A percentile compares a stretch with the other conserved stretches of the same genome.
phyloP scores from a whole-genome alignment of 2,797 vertebrate genomes.

The Lithobates pipiens region DNA sequence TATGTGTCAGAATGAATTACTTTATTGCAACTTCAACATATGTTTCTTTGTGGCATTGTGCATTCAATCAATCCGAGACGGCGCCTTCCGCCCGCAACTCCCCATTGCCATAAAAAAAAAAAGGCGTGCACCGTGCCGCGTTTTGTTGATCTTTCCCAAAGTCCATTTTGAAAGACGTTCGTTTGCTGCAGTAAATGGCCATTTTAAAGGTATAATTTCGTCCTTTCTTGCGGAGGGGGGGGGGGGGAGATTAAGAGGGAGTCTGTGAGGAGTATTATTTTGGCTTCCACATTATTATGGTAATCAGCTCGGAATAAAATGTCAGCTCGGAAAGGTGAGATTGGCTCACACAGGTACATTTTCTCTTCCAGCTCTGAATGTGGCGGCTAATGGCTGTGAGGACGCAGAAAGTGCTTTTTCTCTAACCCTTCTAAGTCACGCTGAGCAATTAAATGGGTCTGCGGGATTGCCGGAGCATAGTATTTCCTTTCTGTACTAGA shows the following conservation, averaged over 20 bases:
- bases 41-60: not conserved
- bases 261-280: constrained; percentile 48
- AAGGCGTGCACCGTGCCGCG: not conserved
- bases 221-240: constrained; percentile 42
- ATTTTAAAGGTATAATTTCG: constrained; percentile 54
- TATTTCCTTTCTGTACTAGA: not conserved
- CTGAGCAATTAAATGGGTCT: constrained; percentile 44
- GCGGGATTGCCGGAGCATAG: not conserved
- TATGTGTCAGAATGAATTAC: not conserved
- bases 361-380: constrained; percentile 36
- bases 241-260: constrained; percentile 45
- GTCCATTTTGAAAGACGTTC: constrained; percentile 39
- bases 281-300: constrained; percentile 55
- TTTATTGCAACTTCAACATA: constrained; percentile 2
- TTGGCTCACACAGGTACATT: constrained; percentile 4
- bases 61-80: not conserved
- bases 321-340: constrained; percentile 44
- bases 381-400: constrained; percentile 31
- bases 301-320: constrained; percentile 51
- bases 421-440: constrained; percentile 15
- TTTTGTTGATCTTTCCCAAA: constrained; percentile 30
- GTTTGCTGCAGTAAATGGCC: constrained; percentile 33
- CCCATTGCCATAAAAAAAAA: not conserved
- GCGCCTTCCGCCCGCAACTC: no score
- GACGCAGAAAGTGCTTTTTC: constrained; percentile 39